These are phyloP conservation scores for Tympanoctomys barrerae DNA, from an alignment of 2,797 vertebrate species.

Conservation along the genomic window DNA sequence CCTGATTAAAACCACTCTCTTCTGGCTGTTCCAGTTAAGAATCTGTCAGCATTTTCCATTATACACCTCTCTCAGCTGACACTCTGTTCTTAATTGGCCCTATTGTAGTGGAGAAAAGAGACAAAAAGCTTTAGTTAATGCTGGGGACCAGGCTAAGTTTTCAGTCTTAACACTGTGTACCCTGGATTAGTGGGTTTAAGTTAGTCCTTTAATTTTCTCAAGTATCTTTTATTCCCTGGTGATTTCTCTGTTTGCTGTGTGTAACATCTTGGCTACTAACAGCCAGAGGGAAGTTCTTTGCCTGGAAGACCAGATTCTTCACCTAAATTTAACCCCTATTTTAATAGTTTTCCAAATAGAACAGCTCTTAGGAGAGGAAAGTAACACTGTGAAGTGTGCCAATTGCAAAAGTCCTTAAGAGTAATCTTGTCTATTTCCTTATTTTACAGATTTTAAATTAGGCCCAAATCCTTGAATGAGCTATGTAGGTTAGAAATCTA, in stretches of 20 bases:
- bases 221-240: conserved; percentile 61
- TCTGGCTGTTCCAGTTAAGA: conserved; percentile 71
- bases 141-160: conserved; percentile 39
- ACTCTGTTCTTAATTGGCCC: conserved; percentile 78
- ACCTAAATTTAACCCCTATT: conserved; percentile 25
- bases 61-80: conserved; percentile 67
- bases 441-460: conserved; percentile 57
- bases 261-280: background rate
- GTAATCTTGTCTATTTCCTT: background rate
- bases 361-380: background rate
- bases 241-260: conserved; percentile 48
- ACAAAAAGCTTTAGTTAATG: conserved; percentile 77
- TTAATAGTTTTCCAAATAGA: background rate
- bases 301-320: background rate
- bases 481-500: conserved; percentile 5
- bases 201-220: conserved; percentile 64
- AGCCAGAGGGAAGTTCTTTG: conserved; percentile 43
- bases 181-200: conserved; percentile 62
- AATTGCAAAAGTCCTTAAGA: conserved; percentile 13
- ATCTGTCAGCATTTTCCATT: conserved; percentile 79
- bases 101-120: conserved; percentile 58
- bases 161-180: conserved; percentile 61
- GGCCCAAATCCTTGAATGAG: background rate
- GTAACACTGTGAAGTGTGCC: background rate
- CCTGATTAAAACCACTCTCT: conserved; percentile 75